Evolutionary conservation across 1,140 invertebrate genomes (phyloP), one percentile per base, ranked within the genome.

Genomic region (Aleiodes sp.): DNA sequence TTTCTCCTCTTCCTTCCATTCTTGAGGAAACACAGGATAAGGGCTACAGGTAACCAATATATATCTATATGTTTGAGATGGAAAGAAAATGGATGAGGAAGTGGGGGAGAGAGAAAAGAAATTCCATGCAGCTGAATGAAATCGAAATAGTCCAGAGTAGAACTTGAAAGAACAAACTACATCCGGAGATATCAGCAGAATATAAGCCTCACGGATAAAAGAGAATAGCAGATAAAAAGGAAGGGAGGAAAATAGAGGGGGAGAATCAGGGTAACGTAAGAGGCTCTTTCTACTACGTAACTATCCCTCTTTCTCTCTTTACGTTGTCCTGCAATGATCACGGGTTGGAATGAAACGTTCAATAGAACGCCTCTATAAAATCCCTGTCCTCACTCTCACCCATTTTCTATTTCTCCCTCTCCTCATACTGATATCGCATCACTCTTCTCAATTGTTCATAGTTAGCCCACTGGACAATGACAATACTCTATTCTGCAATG

Each of bases 331-430:
- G 37, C 14, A 33, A 66, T 66, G n/a, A 60, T 60, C 46, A 56
- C 8, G 26, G 41, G 37, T 60, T 57, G 33, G 64, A 59, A 63
- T 41, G 65, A 56, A 56, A 67, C 61, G 65, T 72, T 75, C 67
- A 70, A 70, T 68, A 68, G 69, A 69, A 68, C 67, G 70, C 62
- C 66, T 33, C 56, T 41, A 68, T 70, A 68, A 72, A 78, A 75
- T 78, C 72, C 69, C 39, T 62, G 59, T 67, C 68, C 64, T 75
- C 70, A 65, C 63, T 61, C 46, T 70, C 72, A 46, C 73, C 75
- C 73, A 66, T 75, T 73, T 73, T 72, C 61, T 63, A 37, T 43
- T 62, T 57, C 57, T 57, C 19, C n/a, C 19, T 26, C 19, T 61
- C 26, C 46, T 59, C 19, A 14, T 68, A 43, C 33, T 29, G 12